Conservation (phyloP, 2,888 invertebrate species). For the Cremastobaeus sp. region DNA sequence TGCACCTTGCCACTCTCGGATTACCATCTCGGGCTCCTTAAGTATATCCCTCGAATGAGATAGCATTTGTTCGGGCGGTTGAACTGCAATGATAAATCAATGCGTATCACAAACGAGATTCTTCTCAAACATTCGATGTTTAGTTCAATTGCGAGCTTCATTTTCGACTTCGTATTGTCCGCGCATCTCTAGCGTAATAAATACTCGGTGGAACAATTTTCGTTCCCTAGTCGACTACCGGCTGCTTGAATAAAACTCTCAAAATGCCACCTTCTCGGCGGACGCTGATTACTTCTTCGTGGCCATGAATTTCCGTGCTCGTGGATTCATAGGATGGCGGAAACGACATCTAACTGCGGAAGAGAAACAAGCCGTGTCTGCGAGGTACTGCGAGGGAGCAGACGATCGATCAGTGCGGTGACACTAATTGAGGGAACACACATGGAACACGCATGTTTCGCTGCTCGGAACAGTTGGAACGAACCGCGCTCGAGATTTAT, state of each 20-base stretch:
- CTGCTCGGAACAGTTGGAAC: conserved; percentile 65
- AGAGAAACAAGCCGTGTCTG: conserved; percentile 60
- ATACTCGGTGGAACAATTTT: too few species aligned
- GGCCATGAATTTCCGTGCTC: conserved; percentile 6
- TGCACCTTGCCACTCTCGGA: conserved; percentile 64
- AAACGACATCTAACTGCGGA: conserved; percentile 35
- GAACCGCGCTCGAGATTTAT: conserved; percentile 70
- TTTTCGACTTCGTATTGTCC: too few species aligned
- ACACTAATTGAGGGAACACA: conserved; percentile 75
- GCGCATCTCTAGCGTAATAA: too few species aligned
- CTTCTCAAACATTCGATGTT: conserved; percentile 50
- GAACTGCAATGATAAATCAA: conserved; percentile 58
- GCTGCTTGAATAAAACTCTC: background rate
- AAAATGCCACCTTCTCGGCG: conserved; percentile 13
- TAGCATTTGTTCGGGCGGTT: conserved; percentile 56
- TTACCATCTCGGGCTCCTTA: conserved; percentile 65
- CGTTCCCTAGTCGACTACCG: too few species aligned
- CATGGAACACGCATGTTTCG: conserved; percentile 69
- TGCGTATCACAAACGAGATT: conserved; percentile 57
- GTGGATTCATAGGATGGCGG: conserved; percentile 12
- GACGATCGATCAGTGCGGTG: conserved; percentile 73
- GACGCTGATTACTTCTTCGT: conserved; percentile 41
- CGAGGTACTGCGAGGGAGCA: conserved; percentile 65
- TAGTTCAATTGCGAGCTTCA: conserved; percentile 50
- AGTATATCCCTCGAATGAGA: conserved; percentile 59